A percentile compares a stretch with the other conserved stretches of the same genome.
phyloP scores from a whole-genome alignment of 2,888 invertebrate genomes.

The Drosophila quasianomalipes region DNA sequence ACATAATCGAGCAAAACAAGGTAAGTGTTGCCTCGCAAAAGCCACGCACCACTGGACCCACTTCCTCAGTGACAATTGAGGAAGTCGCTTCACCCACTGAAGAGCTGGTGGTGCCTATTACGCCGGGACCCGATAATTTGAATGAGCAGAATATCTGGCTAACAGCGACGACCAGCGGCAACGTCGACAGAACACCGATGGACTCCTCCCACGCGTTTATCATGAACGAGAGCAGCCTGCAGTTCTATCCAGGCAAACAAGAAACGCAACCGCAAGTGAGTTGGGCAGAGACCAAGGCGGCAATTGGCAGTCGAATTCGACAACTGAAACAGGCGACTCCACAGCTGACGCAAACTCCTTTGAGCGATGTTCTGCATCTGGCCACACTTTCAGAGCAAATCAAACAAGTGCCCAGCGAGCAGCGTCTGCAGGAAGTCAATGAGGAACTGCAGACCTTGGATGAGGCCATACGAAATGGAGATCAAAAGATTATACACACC shows the following conservation, averaged over 20 bases:
- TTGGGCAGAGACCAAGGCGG: conserved; percentile 87
- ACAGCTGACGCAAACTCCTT: conserved; percentile 85
- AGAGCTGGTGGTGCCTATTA: conserved; percentile 86
- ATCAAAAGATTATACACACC: conserved; percentile 88
- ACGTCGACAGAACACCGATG: conserved; percentile 50
- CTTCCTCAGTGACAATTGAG: conserved; percentile 86
- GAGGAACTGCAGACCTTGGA: conserved; percentile 83
- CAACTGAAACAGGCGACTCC: conserved; percentile 86
- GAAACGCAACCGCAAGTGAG: conserved; percentile 60
- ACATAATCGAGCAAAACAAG: conserved; percentile 79
- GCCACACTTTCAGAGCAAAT: conserved; percentile 87
- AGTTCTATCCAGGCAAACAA: conserved; percentile 80
- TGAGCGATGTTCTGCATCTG: conserved; percentile 88
- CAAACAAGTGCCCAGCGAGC: conserved; percentile 87
- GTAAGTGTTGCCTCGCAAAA: conserved; percentile 71
- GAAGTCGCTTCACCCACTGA: conserved; percentile 86
- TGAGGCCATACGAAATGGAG: conserved; percentile 87
- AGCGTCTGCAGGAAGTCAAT: conserved; percentile 87
- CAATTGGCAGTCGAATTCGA: conserved; percentile 87
- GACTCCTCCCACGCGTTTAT: conserved; percentile 77
- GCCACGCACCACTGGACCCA: conserved; percentile 80
- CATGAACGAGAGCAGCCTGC: conserved; percentile 78
- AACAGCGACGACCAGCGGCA: conserved; percentile 50
- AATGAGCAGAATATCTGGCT: conserved; percentile 78
- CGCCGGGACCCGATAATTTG: conserved; percentile 85